A percentile compares a stretch with the other conserved stretches of the same genome.
phyloP scores from a whole-genome alignment of 1,140 invertebrate genomes.

The Rhizoglyphus robini region DNA sequence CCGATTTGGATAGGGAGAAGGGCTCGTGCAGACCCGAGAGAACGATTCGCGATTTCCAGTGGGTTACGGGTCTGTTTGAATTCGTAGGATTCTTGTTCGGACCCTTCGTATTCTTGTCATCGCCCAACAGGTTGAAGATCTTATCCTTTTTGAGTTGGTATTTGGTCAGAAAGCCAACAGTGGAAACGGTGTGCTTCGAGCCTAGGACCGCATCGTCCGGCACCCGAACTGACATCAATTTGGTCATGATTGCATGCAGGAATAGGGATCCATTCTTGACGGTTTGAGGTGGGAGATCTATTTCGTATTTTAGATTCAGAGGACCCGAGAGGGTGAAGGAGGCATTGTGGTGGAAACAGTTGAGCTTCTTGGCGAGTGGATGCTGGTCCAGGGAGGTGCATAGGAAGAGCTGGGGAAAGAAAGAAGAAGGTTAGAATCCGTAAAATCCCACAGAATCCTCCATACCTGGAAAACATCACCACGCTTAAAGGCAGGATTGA shows the following conservation, averaged over 20 bases:
- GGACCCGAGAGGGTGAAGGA: constrained; percentile 21
- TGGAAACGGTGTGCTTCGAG: constrained; percentile 40
- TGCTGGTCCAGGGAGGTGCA: constrained; percentile 26
- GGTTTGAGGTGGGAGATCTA: constrained; percentile 47
- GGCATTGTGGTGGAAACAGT: constrained; percentile 23
- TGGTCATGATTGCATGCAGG: constrained; percentile 40
- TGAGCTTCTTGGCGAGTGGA: constrained; percentile 25
- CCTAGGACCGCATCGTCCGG: constrained; percentile 32
- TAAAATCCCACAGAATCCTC: constrained; percentile 38
- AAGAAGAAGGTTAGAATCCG: constrained; percentile 30
- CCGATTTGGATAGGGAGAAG: constrained; percentile 1
- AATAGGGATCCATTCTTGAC: constrained; percentile 60
- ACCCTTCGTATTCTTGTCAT: not conserved
- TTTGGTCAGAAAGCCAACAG: constrained; percentile 48
- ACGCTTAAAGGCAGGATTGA: constrained; percentile 31
- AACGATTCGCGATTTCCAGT: constrained; percentile 23
- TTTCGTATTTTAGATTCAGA: constrained; percentile 18
- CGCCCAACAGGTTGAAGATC: constrained; percentile 54
- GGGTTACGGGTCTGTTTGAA: constrained; percentile 16
- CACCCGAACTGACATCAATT: constrained; percentile 31
- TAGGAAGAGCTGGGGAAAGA: constrained; percentile 27
- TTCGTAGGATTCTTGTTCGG: not conserved
- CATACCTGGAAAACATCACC: constrained; percentile 43
- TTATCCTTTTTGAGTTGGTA: constrained; percentile 54
- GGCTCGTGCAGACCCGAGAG: constrained; percentile 8